These are phyloP conservation scores for Clamator glandarius DNA, from an alignment of 2,797 vertebrate species.

Conservation along the genomic window DNA sequence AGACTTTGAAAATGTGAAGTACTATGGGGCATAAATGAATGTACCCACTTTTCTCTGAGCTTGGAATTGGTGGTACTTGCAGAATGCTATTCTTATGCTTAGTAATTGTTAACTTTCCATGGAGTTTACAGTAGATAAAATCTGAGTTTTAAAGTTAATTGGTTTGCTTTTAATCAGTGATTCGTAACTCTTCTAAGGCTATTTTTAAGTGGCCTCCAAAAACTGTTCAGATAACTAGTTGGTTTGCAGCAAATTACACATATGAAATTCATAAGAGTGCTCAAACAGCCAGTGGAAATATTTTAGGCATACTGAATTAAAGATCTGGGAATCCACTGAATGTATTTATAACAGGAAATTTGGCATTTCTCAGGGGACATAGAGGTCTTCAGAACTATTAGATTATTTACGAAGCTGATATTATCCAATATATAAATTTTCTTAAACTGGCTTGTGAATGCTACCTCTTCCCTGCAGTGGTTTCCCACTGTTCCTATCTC, in stretches of 20 bases:
- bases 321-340: not conserved
- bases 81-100: not conserved
- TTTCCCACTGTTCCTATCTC: not conserved
- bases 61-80: not conserved
- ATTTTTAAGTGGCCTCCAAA: not conserved
- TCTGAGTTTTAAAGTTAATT: not conserved
- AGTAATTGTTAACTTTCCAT: not conserved
- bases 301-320: not conserved
- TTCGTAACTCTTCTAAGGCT: not conserved
- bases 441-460: not conserved
- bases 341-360: constrained; percentile 1
- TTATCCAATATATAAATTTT: not conserved
- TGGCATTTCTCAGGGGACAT: not conserved
- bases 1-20: constrained; percentile 8
- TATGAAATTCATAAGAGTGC: not conserved
- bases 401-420: constrained; percentile 12
- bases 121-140: not conserved
- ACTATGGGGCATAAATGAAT: not conserved
- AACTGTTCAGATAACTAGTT: not conserved
- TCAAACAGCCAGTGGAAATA: not conserved
- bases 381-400: not conserved
- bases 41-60: not conserved
- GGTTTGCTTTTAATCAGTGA: not conserved
- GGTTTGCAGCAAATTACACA: not conserved
- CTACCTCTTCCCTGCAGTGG: not conserved